These are phyloP conservation scores for Periplaneta americana DNA, from an alignment of 1,140 invertebrate species.

Conservation along the genomic window DNA sequence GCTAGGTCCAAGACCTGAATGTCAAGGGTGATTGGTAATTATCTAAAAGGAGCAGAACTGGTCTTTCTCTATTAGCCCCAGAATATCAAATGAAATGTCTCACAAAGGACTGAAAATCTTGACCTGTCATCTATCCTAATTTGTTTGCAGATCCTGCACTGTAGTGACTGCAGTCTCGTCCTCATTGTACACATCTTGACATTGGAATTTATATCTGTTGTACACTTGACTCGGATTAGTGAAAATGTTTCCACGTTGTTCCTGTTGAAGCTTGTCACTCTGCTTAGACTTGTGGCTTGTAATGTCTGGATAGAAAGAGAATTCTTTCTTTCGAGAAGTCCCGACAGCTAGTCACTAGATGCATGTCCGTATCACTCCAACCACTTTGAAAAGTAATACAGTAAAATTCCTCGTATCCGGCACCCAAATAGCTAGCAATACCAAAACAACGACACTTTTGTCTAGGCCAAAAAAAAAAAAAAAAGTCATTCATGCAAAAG, in stretches of 20 bases:
- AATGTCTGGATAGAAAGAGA: conserved; percentile 33
- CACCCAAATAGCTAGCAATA: too few relatives aligned
- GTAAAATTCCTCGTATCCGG: too few relatives aligned
- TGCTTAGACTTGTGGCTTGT: conserved; percentile 35
- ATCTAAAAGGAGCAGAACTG: conserved; percentile 2
- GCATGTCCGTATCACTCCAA: conserved; percentile 24
- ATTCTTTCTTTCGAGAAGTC: conserved; percentile 36
- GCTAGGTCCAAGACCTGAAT: background rate
- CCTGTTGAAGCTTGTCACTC: conserved; percentile 38
- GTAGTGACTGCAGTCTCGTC: conserved; percentile 37
- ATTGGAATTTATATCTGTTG: conserved; percentile 28
- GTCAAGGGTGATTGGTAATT: background rate
- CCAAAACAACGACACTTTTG: too few relatives aligned
- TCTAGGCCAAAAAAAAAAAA: too few relatives aligned
- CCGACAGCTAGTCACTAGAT: conserved; percentile 34
- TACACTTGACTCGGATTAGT: conserved; percentile 25
- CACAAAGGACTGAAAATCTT: conserved; percentile 24
- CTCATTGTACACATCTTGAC: conserved; percentile 32
- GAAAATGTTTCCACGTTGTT: conserved; percentile 32
- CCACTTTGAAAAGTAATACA: conserved; percentile 6
- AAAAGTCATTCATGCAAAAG: too few relatives aligned
- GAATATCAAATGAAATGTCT: conserved; percentile 25
- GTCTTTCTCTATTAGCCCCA: background rate
- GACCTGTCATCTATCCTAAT: background rate
- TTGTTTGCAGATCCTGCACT: conserved; percentile 18